Evolutionary conservation across 2,113 vertebrate species (phyloP).

Genomic region (Toxostoma redivivum): DNA sequence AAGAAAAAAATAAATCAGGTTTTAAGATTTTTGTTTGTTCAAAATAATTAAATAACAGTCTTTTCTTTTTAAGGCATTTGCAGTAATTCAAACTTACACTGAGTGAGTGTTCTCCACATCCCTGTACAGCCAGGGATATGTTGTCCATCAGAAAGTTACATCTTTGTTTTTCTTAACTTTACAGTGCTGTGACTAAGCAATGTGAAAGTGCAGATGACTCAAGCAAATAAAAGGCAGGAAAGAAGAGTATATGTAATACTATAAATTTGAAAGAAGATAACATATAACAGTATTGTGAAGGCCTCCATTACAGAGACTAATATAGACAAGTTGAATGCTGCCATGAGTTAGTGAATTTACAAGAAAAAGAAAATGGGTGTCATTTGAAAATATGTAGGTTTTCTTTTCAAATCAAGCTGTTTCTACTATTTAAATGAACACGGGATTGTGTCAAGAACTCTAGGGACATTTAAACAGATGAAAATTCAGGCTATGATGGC

Average conservation of each 20-base stretch:
- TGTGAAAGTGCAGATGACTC: not conserved
- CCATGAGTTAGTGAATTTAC: not conserved
- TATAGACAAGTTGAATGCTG: not conserved
- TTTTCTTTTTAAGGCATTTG: not conserved
- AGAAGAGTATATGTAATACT: not conserved
- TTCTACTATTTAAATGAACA: not conserved
- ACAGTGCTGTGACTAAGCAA: not conserved
- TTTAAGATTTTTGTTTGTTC: not conserved
- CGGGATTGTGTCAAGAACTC: not conserved
- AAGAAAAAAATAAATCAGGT: not conserved
- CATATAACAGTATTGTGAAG: not conserved
- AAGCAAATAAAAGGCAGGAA: not conserved
- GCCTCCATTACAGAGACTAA: not conserved
- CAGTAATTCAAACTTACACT: not conserved
- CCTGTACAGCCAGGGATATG: not conserved
- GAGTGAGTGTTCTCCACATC: not conserved
- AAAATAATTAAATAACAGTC: not conserved
- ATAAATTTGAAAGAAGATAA: not conserved
- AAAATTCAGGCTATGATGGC: not conserved
- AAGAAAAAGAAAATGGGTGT: not conserved
- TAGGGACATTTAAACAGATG: not conserved
- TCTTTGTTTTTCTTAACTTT: not conserved
- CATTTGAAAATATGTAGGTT: not conserved
- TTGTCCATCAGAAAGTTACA: not conserved
- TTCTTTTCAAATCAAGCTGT: not conserved